Conservation (phyloP, 2,113 vertebrate species). For the Chloropsis hardwickii region DNA sequence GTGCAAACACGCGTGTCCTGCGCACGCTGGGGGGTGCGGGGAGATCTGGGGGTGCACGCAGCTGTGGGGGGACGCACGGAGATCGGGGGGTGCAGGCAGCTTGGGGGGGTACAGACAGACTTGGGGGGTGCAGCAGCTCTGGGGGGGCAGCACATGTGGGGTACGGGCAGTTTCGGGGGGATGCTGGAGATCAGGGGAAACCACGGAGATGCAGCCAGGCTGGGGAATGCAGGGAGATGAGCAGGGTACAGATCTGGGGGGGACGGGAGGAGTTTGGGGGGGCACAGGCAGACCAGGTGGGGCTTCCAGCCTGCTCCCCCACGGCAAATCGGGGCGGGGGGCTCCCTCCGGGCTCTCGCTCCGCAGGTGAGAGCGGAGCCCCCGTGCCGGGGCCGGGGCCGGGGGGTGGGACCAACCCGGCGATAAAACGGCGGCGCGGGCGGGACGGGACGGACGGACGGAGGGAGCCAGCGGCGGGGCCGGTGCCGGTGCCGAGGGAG, state of each 20-base stretch:
- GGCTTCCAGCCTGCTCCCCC: not conserved
- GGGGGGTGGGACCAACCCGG: not conserved
- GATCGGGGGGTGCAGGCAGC: not conserved
- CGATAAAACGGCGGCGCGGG: not conserved
- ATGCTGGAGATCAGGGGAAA: not conserved
- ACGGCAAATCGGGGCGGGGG: not conserved
- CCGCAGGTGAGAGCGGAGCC: not conserved
- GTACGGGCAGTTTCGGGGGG: not conserved
- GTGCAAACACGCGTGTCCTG: not conserved
- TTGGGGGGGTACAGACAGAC: not conserved
- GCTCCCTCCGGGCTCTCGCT: not conserved
- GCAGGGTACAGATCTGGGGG: not conserved
- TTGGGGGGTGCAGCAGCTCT: not conserved
- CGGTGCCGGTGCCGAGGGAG: not conserved
- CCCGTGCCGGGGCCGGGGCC: not conserved
- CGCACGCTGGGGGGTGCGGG: not conserved
- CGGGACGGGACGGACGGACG: not conserved
- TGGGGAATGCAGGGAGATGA: not conserved
- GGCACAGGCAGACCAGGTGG: not conserved
- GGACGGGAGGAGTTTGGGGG: not conserved
- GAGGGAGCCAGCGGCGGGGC: not conserved
- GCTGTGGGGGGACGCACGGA: fast-evolving
- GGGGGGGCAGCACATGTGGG: not conserved
- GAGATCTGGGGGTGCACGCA: too few species aligned
- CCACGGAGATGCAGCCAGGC: not conserved